These are phyloP conservation scores for Nemotelus pantherinus DNA, from an alignment of 2,888 invertebrate species.

Conservation along the genomic window DNA sequence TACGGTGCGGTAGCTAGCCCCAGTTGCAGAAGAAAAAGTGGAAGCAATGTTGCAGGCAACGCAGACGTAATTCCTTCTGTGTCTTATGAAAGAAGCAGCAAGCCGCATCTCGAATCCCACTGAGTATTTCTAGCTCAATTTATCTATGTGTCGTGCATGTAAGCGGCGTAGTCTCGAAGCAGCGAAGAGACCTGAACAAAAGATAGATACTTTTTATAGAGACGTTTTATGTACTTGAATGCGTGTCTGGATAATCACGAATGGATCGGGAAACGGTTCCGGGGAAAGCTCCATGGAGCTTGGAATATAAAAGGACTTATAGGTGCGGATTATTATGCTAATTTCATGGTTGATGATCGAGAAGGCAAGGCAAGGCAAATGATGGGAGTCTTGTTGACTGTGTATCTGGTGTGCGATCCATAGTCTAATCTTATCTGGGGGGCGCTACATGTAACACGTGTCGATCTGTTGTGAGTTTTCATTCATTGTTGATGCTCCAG, in stretches of 20 bases:
- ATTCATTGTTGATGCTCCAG: slow-evolving; percentile 8
- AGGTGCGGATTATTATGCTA: slow-evolving; percentile 44
- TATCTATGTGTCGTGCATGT: slow-evolving; percentile 1
- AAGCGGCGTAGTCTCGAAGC: slow-evolving; percentile 2
- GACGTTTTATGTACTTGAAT: slow-evolving; percentile 36
- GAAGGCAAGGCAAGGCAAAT: background rate
- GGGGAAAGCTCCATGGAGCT: background rate
- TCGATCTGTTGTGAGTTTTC: slow-evolving; percentile 15
- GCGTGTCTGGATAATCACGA: slow-evolving; percentile 5
- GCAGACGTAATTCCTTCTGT: background rate
- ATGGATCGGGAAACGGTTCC: background rate
- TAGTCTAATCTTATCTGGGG: slow-evolving; percentile 12
- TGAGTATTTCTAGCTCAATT: background rate
- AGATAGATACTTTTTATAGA: slow-evolving; percentile 14
- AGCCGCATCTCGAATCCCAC: slow-evolving; percentile 8
- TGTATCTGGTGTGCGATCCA: background rate
- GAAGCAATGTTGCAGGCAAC: background rate
- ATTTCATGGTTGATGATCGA: slow-evolving; percentile 35
- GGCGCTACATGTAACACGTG: slow-evolving; percentile 38
- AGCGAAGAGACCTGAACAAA: background rate
- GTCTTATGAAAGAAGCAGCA: slow-evolving; percentile 4
- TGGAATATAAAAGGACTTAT: slow-evolving; percentile 33
- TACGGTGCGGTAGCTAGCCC: background rate
- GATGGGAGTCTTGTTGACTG: background rate
- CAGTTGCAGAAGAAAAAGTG: background rate